phyloP scores from a whole-genome alignment of 2,113 vertebrate species.

The Passer montanus region DNA sequence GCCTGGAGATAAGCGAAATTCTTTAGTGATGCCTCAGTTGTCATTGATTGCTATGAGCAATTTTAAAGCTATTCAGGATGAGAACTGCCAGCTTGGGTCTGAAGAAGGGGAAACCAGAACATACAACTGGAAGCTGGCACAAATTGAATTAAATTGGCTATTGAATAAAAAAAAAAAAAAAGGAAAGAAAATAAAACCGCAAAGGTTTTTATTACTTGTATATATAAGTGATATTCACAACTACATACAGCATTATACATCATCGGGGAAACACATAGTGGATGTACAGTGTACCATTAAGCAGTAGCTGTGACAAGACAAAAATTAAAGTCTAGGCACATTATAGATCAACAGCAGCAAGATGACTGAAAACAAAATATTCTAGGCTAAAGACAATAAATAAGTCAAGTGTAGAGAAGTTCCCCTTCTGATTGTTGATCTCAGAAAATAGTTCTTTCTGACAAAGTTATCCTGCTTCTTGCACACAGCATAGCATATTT shows the following conservation, averaged over 20 bases:
- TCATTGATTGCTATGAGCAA: constrained; percentile 83
- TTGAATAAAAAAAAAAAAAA: not conserved
- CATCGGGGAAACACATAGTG: constrained; percentile 31
- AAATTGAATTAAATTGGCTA: not conserved
- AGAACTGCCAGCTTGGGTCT: constrained; percentile 77
- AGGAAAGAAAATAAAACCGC: not conserved
- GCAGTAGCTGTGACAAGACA: constrained; percentile 14
- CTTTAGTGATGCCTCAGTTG: constrained; percentile 85
- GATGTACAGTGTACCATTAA: not conserved
- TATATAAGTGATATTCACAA: constrained; percentile 57
- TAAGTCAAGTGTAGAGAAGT: constrained; percentile 2
- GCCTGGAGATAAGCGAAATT: constrained; percentile 83
- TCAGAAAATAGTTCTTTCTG: not conserved
- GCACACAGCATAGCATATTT: not conserved
- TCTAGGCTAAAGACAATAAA: not conserved
- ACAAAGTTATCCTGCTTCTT: not conserved
- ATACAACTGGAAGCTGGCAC: constrained; percentile 52
- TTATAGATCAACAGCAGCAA: constrained; percentile 19
- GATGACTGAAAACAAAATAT: constrained; percentile 8
- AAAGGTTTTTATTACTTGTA: constrained; percentile 30
- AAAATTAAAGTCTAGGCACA: not conserved
- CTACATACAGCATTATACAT: constrained; percentile 15
- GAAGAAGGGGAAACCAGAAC: constrained; percentile 66
- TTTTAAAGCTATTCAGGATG: constrained; percentile 82
- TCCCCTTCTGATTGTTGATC: not conserved